Evolutionary conservation across 2,797 vertebrate genomes (phyloP).

Genomic region (Trichosurus vulpecula): DNA sequence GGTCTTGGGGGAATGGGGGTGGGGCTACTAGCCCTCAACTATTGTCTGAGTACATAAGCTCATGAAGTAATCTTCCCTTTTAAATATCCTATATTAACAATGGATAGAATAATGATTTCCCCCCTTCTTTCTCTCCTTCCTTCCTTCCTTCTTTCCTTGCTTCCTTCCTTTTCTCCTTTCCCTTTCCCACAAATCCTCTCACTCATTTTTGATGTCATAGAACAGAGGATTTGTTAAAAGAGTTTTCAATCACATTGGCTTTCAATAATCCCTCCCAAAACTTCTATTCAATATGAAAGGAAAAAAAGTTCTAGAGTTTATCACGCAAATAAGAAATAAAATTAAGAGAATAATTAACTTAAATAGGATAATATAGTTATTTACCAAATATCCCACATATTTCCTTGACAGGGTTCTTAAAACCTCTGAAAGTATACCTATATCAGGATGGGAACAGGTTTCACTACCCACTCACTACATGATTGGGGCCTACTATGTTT

Average conservation of each 20-base stretch:
- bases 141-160: not conserved
- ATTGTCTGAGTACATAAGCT: not conserved
- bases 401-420: not conserved
- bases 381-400: not conserved
- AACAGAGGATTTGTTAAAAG: not conserved
- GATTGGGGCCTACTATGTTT: not conserved
- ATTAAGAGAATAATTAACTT: not conserved
- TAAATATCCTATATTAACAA: not conserved
- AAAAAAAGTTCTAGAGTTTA: not conserved
- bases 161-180: not conserved
- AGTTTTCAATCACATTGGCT: not conserved
- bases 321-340: not conserved
- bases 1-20: not conserved
- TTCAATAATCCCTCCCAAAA: not conserved
- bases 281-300: not conserved
- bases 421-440: not conserved
- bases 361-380: not conserved
- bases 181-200: not conserved
- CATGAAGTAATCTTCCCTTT: not conserved
- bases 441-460: not conserved
- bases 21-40: not conserved
- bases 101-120: not conserved
- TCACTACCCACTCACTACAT: not conserved
- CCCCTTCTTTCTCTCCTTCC: not conserved
- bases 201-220: not conserved